These are phyloP conservation scores for Dryoscopus gambensis DNA, from an alignment of 2,113 vertebrate genomes.

Conservation along the genomic window DNA sequence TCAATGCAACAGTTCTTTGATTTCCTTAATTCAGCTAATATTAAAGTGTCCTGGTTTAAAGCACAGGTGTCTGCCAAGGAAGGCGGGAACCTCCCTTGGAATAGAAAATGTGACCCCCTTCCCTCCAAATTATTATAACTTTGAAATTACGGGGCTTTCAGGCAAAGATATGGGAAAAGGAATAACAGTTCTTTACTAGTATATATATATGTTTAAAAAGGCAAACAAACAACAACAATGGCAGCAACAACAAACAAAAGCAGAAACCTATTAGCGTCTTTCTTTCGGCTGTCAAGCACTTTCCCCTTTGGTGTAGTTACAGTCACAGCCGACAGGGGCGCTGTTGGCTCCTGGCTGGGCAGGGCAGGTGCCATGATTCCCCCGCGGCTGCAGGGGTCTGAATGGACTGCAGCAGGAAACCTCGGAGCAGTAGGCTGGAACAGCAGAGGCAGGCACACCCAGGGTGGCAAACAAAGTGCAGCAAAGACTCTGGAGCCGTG, in stretches of 20 bases:
- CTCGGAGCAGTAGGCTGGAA: background rate
- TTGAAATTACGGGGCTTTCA: background rate
- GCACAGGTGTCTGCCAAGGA: background rate
- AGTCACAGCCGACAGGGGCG: background rate
- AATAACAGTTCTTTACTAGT: too few relatives aligned
- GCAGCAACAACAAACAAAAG: background rate
- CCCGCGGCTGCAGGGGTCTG: background rate
- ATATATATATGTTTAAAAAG: background rate
- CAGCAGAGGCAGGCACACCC: background rate
- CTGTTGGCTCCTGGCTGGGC: background rate
- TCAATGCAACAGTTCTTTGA: background rate
- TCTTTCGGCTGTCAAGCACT: background rate
- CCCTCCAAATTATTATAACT: background rate
- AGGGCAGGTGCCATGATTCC: background rate
- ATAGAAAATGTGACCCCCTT: background rate
- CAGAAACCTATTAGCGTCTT: background rate
- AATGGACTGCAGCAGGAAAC: background rate
- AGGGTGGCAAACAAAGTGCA: background rate
- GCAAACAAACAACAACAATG: background rate
- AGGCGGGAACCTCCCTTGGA: background rate
- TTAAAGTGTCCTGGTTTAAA: background rate
- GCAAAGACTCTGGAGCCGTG: background rate
- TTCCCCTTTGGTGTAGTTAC: background rate
- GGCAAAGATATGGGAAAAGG: too few relatives aligned
- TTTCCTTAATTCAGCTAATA: background rate